Conservation (phyloP, 2,888 invertebrate genomes). For the Lasioglossum zephyrum region DNA sequence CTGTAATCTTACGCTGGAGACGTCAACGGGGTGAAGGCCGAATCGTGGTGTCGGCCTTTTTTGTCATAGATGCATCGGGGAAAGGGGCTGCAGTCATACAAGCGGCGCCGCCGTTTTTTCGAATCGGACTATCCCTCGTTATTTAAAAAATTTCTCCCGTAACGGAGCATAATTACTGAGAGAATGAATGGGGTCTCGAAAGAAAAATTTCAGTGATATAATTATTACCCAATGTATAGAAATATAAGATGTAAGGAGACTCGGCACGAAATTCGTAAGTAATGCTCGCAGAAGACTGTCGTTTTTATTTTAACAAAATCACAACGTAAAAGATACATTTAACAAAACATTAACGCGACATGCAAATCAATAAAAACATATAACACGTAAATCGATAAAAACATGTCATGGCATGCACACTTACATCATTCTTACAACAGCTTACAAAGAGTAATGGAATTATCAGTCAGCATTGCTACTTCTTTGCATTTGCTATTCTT, state of each 20-base stretch:
- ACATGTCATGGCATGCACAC: too few species aligned
- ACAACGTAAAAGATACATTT: too few species aligned
- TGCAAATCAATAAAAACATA: too few species aligned
- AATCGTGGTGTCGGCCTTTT: constrained; percentile 20
- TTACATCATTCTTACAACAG: too few species aligned
- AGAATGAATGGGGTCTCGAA: constrained; percentile 11
- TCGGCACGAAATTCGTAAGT: too few species aligned
- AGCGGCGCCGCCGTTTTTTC: constrained; percentile 23
- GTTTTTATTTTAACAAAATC: too few species aligned
- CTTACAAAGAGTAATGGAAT: background rate
- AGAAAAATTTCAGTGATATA: background rate
- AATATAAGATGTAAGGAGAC: too few species aligned
- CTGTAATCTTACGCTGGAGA: constrained; percentile 67
- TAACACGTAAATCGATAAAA: too few species aligned
- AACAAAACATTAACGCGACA: too few species aligned
- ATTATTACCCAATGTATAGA: background rate
- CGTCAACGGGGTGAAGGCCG: constrained; percentile 33
- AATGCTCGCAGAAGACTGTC: too few species aligned
- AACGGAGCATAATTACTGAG: background rate
- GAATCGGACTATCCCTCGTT: background rate
- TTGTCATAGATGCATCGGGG: constrained; percentile 23
- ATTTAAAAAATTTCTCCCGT: constrained; percentile 10
- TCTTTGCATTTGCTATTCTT: too few species aligned
- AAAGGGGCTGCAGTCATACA: constrained; percentile 15
- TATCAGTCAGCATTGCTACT: background rate